Percentiles rank a stretch among this genome's conserved stretches.
Evolutionary conservation across 2,888 invertebrate genomes (phyloP).

Genomic region (Omphaloscelis lunosa): DNA sequence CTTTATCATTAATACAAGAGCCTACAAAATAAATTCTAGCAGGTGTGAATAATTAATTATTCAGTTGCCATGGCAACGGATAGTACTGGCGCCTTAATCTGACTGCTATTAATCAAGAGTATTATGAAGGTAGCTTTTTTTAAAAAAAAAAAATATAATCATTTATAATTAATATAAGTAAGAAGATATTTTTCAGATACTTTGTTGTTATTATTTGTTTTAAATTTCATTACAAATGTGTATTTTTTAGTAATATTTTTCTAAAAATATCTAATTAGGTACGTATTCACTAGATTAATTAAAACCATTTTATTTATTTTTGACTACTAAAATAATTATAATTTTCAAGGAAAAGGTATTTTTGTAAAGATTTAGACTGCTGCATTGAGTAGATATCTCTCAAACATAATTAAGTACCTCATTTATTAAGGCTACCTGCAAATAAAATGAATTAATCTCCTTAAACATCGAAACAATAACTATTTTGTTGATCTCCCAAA

Average conservation of each 20-base stretch:
- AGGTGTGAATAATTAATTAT: conserved; percentile 57
- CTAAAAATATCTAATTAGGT: background rate
- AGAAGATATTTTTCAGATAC: background rate
- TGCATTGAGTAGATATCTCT: background rate
- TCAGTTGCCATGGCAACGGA: conserved; percentile 38
- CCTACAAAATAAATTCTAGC: conserved; percentile 39
- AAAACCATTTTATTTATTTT: background rate
- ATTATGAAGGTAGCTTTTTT: background rate
- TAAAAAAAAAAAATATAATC: conserved; percentile 5
- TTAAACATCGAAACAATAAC: conserved; percentile 21
- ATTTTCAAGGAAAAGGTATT: background rate
- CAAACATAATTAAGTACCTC: background rate
- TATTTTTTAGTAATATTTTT: no score
- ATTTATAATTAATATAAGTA: background rate
- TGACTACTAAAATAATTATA: background rate
- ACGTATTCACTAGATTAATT: background rate
- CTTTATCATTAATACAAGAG: conserved; percentile 34
- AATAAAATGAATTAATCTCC: conserved; percentile 3
- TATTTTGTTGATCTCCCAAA: conserved; percentile 38
- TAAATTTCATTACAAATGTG: no score
- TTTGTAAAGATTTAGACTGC: background rate
- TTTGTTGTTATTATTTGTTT: no score
- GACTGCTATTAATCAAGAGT: conserved; percentile 33
- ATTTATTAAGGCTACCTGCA: background rate
- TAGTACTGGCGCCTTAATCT: conserved; percentile 31